Percentiles rank a stretch among this genome's conserved stretches.
Conservation (phyloP, 2,113 vertebrate species). For the Martes martes region DNA sequence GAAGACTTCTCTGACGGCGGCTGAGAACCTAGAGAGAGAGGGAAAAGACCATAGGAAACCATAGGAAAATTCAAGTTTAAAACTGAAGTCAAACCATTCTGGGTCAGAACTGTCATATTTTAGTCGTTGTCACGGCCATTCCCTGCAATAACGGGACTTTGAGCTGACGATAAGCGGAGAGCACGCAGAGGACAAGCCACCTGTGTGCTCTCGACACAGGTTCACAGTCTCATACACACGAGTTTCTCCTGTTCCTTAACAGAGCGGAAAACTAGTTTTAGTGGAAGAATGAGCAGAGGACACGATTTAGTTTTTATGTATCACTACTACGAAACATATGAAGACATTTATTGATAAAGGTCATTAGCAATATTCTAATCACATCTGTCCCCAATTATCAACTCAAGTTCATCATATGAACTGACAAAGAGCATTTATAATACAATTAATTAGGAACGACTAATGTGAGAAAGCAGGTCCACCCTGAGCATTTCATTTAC, state of each 20-base stretch:
- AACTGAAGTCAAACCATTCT: not conserved
- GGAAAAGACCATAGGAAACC: slow-evolving; percentile 55
- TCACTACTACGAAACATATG: not conserved
- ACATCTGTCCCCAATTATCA: not conserved
- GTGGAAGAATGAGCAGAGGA: not conserved
- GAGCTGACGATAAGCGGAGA: not conserved
- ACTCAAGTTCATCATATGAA: slow-evolving; percentile 15
- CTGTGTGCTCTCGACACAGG: not conserved
- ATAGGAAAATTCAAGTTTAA: slow-evolving; percentile 32
- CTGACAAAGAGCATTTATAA: not conserved
- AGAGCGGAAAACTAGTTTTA: slow-evolving; percentile 36
- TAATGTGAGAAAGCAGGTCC: not conserved
- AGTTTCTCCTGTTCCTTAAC: slow-evolving; percentile 20
- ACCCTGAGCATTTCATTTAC: not conserved
- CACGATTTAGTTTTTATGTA: not conserved
- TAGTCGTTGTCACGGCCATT: slow-evolving; percentile 17
- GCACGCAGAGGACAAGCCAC: not conserved
- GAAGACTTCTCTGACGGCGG: slow-evolving; percentile 82
- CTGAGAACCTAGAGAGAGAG: slow-evolving; percentile 74
- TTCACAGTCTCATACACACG: not conserved
- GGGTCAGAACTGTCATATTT: not conserved
- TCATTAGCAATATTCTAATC: not conserved
- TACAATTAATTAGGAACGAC: not conserved
- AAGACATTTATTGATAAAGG: slow-evolving; percentile 12
- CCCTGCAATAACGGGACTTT: not conserved